Conservation (phyloP, 2,888 invertebrate species). For the Cephus sareptanus region DNA sequence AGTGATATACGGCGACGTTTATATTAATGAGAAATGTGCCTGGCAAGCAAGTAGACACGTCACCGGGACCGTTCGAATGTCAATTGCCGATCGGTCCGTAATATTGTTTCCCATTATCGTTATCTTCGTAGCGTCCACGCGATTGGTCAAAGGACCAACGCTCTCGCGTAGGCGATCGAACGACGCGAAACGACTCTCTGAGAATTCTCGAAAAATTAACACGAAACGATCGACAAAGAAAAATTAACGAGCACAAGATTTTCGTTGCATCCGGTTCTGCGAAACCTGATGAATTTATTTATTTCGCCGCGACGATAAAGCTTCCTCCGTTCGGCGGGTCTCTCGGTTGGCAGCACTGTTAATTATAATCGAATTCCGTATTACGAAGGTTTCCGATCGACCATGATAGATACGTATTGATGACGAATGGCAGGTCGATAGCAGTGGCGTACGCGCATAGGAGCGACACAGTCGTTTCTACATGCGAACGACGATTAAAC, state of each 20-base stretch:
- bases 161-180: background rate
- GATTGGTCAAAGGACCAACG: background rate
- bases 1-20: constrained; percentile 48
- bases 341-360: background rate
- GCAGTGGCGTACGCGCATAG: background rate
- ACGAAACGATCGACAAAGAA: background rate
- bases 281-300: background rate
- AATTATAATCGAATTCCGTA: background rate
- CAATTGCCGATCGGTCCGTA: constrained; percentile 29
- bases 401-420: background rate
- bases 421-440: background rate
- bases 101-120: constrained; percentile 24
- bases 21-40: constrained; percentile 50
- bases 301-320: background rate
- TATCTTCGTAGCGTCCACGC: constrained; percentile 20
- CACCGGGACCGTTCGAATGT: constrained; percentile 29
- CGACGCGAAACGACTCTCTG: background rate
- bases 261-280: too few species aligned
- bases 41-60: constrained; percentile 32
- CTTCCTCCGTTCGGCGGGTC: background rate
- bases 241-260: too few species aligned
- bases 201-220: background rate
- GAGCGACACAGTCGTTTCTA: background rate
- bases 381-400: background rate
- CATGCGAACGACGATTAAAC: background rate